Percentiles rank a stretch among this genome's conserved stretches.
phyloP scores from a whole-genome alignment of 2,888 invertebrate species.

The Tridacna gigas region DNA sequence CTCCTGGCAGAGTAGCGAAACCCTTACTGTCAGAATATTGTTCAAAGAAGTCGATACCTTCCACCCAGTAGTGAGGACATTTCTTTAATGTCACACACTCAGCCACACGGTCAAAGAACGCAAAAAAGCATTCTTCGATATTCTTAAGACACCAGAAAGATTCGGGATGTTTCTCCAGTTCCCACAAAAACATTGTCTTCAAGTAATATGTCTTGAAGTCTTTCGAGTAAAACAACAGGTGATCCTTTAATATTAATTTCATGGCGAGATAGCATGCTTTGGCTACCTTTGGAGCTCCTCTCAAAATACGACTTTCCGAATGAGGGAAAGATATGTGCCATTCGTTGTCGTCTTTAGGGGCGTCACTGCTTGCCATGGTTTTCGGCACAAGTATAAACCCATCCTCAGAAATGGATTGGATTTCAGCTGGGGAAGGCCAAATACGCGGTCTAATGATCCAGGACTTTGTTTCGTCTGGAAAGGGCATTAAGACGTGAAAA shows the following conservation, averaged over 20 bases:
- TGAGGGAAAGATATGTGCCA: conserved; percentile 14
- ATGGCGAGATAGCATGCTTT: conserved; percentile 38
- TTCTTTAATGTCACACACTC: not conserved
- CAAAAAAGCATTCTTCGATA: conserved; percentile 37
- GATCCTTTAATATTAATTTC: conserved; percentile 39
- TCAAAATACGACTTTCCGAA: conserved; percentile 28
- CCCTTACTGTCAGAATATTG: not conserved
- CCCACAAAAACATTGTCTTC: conserved; percentile 41
- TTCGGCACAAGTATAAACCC: not conserved
- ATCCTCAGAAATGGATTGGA: not conserved
- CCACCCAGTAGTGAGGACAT: not conserved
- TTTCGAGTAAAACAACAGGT: conserved; percentile 33
- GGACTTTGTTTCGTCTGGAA: conserved; percentile 25
- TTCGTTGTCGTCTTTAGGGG: not conserved
- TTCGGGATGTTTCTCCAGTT: conserved; percentile 43
- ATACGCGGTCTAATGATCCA: conserved; percentile 26
- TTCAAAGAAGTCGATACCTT: not conserved
- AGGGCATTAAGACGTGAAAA: conserved; percentile 27
- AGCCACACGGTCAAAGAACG: not conserved
- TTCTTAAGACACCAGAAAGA: conserved; percentile 33
- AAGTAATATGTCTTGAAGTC: conserved; percentile 39
- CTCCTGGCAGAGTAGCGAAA: not conserved
- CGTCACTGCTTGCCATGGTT: not conserved
- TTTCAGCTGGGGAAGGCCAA: conserved; percentile 20
- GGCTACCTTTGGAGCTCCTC: conserved; percentile 29